Evolutionary conservation across 2,113 vertebrate species (phyloP).

Genomic region (Oncorhynchus keta): DNA sequence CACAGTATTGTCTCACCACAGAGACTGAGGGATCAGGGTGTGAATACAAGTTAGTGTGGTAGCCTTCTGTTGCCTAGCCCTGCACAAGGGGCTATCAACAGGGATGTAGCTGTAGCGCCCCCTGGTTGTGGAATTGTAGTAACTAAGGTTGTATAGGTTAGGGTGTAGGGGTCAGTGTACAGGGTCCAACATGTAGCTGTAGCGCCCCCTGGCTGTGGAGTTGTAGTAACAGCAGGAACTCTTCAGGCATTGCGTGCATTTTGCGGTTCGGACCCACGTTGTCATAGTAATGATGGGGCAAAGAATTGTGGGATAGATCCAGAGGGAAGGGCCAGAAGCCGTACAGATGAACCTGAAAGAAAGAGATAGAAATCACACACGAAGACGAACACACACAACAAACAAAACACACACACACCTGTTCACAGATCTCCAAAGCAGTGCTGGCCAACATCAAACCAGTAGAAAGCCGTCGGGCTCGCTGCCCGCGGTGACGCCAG

Average conservation of each 20-base stretch:
- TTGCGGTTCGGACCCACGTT: not conserved
- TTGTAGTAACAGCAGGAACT: conserved; percentile 30
- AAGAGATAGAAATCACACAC: no score
- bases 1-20: no score
- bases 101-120: no score
- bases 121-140: no score
- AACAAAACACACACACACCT: no score
- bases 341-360: conserved; percentile 25
- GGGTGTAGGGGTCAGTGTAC: not conserved
- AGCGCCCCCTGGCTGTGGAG: conserved; percentile 43
- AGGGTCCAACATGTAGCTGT: conserved; percentile 17
- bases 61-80: no score
- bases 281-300: conserved; percentile 43
- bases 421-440: conserved; percentile 32
- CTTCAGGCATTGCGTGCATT: conserved; percentile 36
- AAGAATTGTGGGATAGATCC: not conserved
- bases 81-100: no score
- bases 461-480: conserved; percentile 17
- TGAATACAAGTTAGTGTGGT: no score
- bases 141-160: no score
- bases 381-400: no score
- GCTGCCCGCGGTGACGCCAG: conserved; percentile 23
- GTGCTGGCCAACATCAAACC: conserved; percentile 32
- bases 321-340: conserved; percentile 43
- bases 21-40: no score